Evolutionary conservation across 1,140 invertebrate species (phyloP).

Genomic region (Drosophila kikkawai): DNA sequence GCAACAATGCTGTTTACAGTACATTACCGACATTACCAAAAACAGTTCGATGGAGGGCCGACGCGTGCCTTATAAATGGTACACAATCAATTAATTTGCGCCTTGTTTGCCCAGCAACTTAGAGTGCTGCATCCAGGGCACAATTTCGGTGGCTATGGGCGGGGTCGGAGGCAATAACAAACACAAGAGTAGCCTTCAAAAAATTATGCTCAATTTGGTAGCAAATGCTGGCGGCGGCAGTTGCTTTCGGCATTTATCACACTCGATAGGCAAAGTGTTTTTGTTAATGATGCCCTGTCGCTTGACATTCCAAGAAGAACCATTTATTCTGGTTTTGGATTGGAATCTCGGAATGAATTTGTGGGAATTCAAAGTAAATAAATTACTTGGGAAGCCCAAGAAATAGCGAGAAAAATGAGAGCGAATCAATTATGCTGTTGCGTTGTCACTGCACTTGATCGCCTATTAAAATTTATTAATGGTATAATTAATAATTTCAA

Average conservation of each 20-base stretch:
- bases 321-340: slow-evolving; percentile 40
- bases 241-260: slow-evolving; percentile 65
- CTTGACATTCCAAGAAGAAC: slow-evolving; percentile 27
- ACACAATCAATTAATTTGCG: slow-evolving; percentile 80
- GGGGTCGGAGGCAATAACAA: slow-evolving; percentile 34
- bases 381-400: slow-evolving; percentile 17
- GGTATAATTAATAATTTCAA: neutral
- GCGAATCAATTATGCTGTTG: neutral
- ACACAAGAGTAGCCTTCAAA: slow-evolving; percentile 57
- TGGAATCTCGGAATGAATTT: slow-evolving; percentile 15
- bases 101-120: slow-evolving; percentile 70
- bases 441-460: neutral
- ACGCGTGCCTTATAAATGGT: slow-evolving; percentile 77
- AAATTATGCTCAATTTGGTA: slow-evolving; percentile 68
- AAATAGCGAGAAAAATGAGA: neutral
- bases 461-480: slow-evolving; percentile 12
- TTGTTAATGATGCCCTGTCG: slow-evolving; percentile 63
- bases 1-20: slow-evolving; percentile 58
- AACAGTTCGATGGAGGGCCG: slow-evolving; percentile 21
- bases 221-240: slow-evolving; percentile 53
- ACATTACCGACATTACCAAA: slow-evolving; percentile 59
- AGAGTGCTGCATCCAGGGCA: slow-evolving; percentile 6
- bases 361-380: slow-evolving; percentile 17
- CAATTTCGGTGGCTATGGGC: neutral
- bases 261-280: slow-evolving; percentile 75